Base-by-base conservation (phyloP, 2,797 vertebrate species). In the Tenualosa ilisha region DNA sequence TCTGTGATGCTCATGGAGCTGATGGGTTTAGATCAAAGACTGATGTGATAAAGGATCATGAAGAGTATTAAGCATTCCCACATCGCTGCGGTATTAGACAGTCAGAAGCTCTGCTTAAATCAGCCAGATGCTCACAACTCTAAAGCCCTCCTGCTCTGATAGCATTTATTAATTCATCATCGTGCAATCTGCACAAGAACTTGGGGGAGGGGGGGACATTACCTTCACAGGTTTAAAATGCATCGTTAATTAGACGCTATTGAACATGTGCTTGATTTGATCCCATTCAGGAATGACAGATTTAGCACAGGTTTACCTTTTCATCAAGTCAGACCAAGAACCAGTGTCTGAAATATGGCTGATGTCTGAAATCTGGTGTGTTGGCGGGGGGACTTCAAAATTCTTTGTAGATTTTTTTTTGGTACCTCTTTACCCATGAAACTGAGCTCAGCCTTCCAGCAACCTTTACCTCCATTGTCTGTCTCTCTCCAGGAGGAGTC, bases 31-130 rank as follows among this genome's bases (percentile, higher is more conserved):
- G 79, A 89, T 89, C 12, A 72, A 88, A 88, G 83, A 75, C 22
- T 8, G 83, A 65, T 61, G 54, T 84, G 75, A 89, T 87, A 86
- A 83, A 84, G 81, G 50, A 87, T 89, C 89, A 89, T 85, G 53
- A 82, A 83, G 49, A 31, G 8, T 87, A 85, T 86, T 79, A 89
- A 83, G 53, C 79, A 85, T 82, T 81, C 81, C 72, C 59, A 87
- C 20, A 85, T 59, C 83, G 86, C 89, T 89, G 81, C 46, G 40
- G 84, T 86, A 72, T 89, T 87, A 84, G 43, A 63, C 26, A 82
- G 82, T 24, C 68, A 87, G 53, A 61, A 84, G 50, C n/a, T n/a
- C 24, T 43, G 17, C 56, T 68, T 81, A 85, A 87, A 89, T 90
- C 83, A 46, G 5, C 83, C 81, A 88, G 86, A 89, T 87, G 82